Evolutionary conservation across 2,113 vertebrate genomes (phyloP).

Genomic region (Malurus melanocephalus): DNA sequence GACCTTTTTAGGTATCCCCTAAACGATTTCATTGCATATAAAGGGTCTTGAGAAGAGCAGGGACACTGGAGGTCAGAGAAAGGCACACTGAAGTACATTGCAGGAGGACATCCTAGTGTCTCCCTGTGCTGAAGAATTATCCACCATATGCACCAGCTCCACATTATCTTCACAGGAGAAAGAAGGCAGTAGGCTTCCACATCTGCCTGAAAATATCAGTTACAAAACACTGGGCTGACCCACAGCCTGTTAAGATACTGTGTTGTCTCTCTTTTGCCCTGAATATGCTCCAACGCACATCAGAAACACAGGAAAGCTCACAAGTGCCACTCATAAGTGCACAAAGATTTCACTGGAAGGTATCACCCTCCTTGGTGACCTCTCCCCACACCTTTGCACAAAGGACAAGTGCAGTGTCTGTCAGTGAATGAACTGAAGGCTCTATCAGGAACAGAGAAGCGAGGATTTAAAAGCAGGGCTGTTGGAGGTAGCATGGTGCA

Average conservation of each 20-base stretch:
- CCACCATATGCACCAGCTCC: neutral
- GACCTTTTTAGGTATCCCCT: neutral
- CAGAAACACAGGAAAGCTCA: neutral
- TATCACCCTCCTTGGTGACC: neutral
- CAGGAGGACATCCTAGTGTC: neutral
- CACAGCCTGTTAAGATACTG: neutral
- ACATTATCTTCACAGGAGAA: neutral
- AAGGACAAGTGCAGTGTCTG: neutral
- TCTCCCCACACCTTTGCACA: neutral
- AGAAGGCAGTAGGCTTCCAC: neutral
- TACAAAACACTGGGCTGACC: neutral
- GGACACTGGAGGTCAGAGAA: neutral
- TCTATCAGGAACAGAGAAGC: neutral
- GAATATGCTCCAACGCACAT: neutral
- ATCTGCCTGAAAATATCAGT: neutral
- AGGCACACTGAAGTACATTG: neutral
- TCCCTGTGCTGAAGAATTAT: neutral
- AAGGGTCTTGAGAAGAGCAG: neutral
- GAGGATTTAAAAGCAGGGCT: slow-evolving; percentile 1
- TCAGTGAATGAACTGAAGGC: neutral
- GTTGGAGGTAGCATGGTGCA: neutral
- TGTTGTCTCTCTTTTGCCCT: neutral
- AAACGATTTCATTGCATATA: neutral
- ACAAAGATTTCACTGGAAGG: neutral
- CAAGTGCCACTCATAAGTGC: fast-evolving